phyloP scores from a whole-genome alignment of 2,113 vertebrate species.

The Antennarius striatus region DNA sequence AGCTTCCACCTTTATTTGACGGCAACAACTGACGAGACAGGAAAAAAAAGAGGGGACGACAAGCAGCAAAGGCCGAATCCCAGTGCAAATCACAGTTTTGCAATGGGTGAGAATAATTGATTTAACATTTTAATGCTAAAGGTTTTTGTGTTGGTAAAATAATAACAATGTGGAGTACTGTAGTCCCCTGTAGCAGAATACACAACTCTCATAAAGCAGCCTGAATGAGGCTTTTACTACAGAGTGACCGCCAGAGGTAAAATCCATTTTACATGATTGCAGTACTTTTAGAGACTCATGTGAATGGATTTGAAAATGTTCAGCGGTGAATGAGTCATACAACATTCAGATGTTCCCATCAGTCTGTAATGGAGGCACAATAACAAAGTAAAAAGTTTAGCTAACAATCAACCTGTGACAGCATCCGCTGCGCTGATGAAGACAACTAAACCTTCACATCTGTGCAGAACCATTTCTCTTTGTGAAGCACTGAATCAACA shows the following conservation, averaged over 20 bases:
- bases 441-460: neutral
- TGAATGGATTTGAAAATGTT: slow-evolving; percentile 23
- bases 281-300: slow-evolving; percentile 23
- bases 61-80: no score
- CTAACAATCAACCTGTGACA: neutral
- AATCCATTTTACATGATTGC: slow-evolving; percentile 34
- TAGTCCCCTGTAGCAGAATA: slow-evolving; percentile 1
- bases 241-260: slow-evolving; percentile 32
- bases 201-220: neutral
- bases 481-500: no score
- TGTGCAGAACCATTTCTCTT: no score
- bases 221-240: slow-evolving; percentile 20
- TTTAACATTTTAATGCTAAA: neutral
- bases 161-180: slow-evolving; percentile 2
- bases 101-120: neutral
- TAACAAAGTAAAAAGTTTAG: neutral
- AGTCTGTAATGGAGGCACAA: slow-evolving; percentile 8
- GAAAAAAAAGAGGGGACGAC: no score
- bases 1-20: no score
- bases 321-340: slow-evolving; percentile 29
- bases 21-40: no score
- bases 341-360: slow-evolving; percentile 22
- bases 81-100: no score
- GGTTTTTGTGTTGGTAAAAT: neutral
- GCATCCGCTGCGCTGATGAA: neutral